phyloP scores from a whole-genome alignment of 2,888 invertebrate species.

The Nomada fucata region DNA sequence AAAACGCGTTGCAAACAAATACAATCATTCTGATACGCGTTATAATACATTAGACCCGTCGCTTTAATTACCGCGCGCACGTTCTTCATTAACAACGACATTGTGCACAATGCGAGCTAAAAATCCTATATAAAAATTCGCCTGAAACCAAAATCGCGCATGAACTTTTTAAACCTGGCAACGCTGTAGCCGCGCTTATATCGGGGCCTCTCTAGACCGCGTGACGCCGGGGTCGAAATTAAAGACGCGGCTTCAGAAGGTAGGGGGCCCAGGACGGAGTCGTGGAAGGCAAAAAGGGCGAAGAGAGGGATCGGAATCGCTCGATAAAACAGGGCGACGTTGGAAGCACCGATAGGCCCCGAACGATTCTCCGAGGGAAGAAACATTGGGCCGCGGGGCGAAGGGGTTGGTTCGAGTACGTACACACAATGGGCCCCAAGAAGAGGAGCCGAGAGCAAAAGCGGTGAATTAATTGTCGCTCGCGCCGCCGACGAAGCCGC shows the following conservation, averaged over 20 bases:
- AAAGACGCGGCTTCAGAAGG: slow-evolving; percentile 64
- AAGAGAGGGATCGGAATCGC: slow-evolving; percentile 67
- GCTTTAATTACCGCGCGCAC: no score
- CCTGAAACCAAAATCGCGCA: not conserved
- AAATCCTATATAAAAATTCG: not conserved
- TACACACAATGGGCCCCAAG: slow-evolving; percentile 62
- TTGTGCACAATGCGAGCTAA: not conserved
- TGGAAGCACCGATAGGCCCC: slow-evolving; percentile 54
- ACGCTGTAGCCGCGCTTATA: slow-evolving; percentile 38
- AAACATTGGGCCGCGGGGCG: slow-evolving; percentile 59
- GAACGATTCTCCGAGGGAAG: slow-evolving; percentile 52
- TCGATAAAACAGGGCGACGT: slow-evolving; percentile 70
- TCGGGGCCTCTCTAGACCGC: slow-evolving; percentile 72
- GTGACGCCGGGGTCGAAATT: slow-evolving; percentile 77
- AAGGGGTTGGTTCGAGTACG: slow-evolving; percentile 46
- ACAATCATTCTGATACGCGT: no score
- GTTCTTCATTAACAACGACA: not conserved
- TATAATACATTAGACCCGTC: no score
- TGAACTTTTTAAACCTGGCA: slow-evolving; percentile 49
- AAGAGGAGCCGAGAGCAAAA: slow-evolving; percentile 73
- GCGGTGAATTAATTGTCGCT: slow-evolving; percentile 83
- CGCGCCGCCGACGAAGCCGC: slow-evolving; percentile 78
- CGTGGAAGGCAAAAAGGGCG: slow-evolving; percentile 64
- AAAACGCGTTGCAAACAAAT: no score
- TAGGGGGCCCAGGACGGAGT: slow-evolving; percentile 52